Conservation (phyloP, 2,113 vertebrate genomes). For the Sceloporus undulatus region DNA sequence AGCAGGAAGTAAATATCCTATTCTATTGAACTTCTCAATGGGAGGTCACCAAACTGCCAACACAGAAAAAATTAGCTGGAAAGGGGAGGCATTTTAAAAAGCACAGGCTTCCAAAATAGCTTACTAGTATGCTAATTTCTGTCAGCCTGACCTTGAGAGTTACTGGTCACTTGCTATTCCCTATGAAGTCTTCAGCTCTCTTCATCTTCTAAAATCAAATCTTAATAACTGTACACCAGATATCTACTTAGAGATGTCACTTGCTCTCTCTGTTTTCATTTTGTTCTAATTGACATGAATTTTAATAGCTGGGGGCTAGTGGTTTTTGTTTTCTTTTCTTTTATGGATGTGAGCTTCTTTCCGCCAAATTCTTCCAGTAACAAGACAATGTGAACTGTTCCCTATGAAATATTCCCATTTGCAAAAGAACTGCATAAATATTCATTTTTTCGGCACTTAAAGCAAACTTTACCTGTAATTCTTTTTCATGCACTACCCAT, state of each 20-base stretch:
- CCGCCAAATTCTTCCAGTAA: background rate
- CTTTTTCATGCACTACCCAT: slow-evolving; percentile 43
- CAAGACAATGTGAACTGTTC: background rate
- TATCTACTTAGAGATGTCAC: slow-evolving; percentile 27
- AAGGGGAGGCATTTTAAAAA: slow-evolving; percentile 64
- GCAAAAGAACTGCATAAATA: slow-evolving; percentile 40
- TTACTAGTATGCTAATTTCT: slow-evolving; percentile 72
- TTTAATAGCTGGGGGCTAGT: background rate
- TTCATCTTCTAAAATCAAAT: slow-evolving; percentile 57
- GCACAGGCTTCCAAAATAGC: slow-evolving; percentile 62
- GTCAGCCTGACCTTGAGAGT: slow-evolving; percentile 64
- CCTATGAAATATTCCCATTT: slow-evolving; percentile 35
- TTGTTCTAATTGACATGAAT: background rate
- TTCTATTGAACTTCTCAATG: slow-evolving; percentile 74
- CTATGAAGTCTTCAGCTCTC: slow-evolving; percentile 42
- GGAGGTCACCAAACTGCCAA: slow-evolving; percentile 68
- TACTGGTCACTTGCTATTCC: slow-evolving; percentile 52
- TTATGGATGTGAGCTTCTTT: background rate
- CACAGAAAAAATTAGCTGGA: slow-evolving; percentile 54
- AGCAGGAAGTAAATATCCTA: slow-evolving; percentile 16
- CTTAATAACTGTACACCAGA: slow-evolving; percentile 40
- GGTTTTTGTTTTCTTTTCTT: slow-evolving; percentile 9
- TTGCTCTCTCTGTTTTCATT: slow-evolving; percentile 20
- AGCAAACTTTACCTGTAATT: slow-evolving; percentile 50
- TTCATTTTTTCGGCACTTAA: slow-evolving; percentile 41